Evolutionary conservation across 1,140 invertebrate species (phyloP), one percentile per base, ranked within the genome.

Genomic region (Vanessa atalanta): DNA sequence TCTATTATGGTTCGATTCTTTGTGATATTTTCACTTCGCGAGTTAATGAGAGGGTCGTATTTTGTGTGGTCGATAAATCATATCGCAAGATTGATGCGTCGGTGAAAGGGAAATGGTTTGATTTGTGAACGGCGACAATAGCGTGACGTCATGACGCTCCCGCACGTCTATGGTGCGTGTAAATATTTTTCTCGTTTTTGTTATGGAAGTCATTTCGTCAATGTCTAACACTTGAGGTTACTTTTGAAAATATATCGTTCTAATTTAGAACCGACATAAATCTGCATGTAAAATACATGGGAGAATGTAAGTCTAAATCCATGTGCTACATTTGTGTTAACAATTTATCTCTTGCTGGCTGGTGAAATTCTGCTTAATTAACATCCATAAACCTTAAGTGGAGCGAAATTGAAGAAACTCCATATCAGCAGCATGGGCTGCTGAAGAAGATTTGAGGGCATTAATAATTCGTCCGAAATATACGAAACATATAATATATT

Each of bases 1-100:
- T 83, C 73, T 70, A 75, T 78, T 61, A 77, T 73, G 43, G 16
- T 15, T 60, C 67, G 53, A 69, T 69, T 70, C 53, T 70, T 70
- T 47, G 67, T 65, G 79, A 76, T 76, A 76, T 80, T 83, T 83
- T 82, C 82, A 84, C 82, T 79, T 82, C 79, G 69, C 70, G 65
- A 79, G 81, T 84, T 82, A 85, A 85, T 83, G 81, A 85, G 81
- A 73, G 78, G 72, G 73, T 75, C 78, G 78, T 83, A 83, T 83
- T 85, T 83, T 79, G n/a, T 53, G 51, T 53, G 47, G 67, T 64
- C 67, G 60, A 75, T 75, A 70, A 75, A 70, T 75, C 68, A 75
- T 70, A 66, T 43, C 47, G 61, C 68, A 70, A 75, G 73, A 75
- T 75, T 70, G 68, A 75, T 75, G 68, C 68, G 67, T 55, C 63